A percentile compares a stretch with the other conserved stretches of the same genome.
phyloP scores from a whole-genome alignment of 2,113 vertebrate species.

The Uropsilus gracilis region DNA sequence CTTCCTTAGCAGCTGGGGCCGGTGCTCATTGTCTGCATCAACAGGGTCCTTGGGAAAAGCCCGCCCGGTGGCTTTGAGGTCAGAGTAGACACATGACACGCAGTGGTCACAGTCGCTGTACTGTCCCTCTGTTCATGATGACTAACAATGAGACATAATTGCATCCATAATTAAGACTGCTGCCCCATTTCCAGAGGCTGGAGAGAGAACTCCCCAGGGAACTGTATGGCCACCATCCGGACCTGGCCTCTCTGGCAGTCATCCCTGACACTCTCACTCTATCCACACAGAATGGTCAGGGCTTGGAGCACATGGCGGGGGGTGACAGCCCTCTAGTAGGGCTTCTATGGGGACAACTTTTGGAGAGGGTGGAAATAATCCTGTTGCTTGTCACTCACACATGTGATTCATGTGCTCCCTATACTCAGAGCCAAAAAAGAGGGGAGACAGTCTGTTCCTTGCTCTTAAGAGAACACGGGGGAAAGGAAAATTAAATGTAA shows the following conservation, averaged over 20 bases:
- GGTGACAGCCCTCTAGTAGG: background rate
- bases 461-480: background rate
- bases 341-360: background rate
- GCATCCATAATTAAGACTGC: background rate
- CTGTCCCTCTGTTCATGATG: too few species aligned
- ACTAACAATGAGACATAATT: background rate
- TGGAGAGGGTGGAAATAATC: background rate
- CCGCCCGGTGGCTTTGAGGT: background rate
- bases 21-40: slow-evolving; percentile 56
- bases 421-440: background rate
- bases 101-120: background rate
- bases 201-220: rapidly evolving
- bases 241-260: background rate
- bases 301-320: background rate
- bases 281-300: background rate
- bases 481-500: background rate
- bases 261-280: background rate
- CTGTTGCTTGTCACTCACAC: background rate
- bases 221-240: background rate
- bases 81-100: background rate
- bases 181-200: rapidly evolving
- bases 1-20: slow-evolving; percentile 71
- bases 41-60: background rate
- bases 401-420: background rate
- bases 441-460: background rate